Percentiles rank a stretch among this genome's conserved stretches.
These are phyloP conservation scores for Arothron firmamentum DNA, from an alignment of 2,113 vertebrate genomes.

Conservation along the genomic window DNA sequence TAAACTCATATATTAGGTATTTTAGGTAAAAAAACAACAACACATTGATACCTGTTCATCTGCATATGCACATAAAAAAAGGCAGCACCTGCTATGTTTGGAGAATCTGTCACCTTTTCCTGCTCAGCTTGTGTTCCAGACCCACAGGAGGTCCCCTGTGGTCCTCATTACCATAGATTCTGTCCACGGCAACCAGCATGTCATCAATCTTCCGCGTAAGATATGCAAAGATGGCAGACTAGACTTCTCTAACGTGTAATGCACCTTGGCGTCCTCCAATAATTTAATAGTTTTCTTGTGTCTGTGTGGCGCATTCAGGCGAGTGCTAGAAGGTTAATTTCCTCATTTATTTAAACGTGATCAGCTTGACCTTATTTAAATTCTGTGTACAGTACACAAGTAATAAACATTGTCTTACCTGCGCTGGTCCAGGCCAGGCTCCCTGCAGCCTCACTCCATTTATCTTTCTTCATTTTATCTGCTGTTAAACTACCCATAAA, in stretches of 20 bases:
- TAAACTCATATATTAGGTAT: neutral
- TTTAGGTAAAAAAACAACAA: neutral
- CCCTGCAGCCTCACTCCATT: neutral
- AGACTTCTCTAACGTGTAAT: too few relatives aligned
- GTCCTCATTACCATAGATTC: slow-evolving; percentile 62
- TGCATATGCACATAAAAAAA: slow-evolving; percentile 11
- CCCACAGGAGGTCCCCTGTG: slow-evolving; percentile 43
- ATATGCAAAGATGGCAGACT: slow-evolving; percentile 37
- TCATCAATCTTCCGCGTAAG: slow-evolving; percentile 62
- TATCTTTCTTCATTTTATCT: neutral
- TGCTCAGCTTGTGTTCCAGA: slow-evolving; percentile 35
- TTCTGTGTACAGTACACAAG: too few relatives aligned
- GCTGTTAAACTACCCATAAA: slow-evolving; percentile 9
- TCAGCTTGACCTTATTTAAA: too few relatives aligned
- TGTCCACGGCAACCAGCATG: slow-evolving; percentile 37
- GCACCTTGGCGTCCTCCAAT: too few relatives aligned
- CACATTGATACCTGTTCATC: neutral
- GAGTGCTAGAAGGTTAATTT: too few relatives aligned
- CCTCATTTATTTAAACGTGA: too few relatives aligned
- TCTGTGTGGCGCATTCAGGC: too few relatives aligned
- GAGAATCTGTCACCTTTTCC: slow-evolving; percentile 22
- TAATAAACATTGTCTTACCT: neutral
- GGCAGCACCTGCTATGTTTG: slow-evolving; percentile 7
- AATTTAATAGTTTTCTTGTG: too few relatives aligned
- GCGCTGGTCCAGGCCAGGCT: neutral